Base-by-base conservation (phyloP, 2,797 vertebrate genomes). In the Scomberomorus guttatus region DNA sequence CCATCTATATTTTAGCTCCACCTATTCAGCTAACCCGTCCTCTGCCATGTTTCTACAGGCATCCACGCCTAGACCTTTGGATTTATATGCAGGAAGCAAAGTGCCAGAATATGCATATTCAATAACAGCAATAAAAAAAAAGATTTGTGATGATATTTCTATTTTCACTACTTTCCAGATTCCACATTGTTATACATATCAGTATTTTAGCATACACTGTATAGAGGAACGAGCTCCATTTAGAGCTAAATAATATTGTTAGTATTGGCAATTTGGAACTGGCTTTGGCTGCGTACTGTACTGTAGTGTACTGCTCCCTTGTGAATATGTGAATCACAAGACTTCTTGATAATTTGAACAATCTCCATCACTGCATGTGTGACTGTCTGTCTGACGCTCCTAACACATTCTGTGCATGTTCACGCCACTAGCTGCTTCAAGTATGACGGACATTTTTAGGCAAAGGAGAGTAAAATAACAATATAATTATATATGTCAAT, bases 1-100 rank as follows among this genome's bases (percentile, higher is more conserved):
- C 86, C 80, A 87, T 83, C 81, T 85, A 75, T 87, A 90, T 82
- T 86, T 87, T 83, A 80, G 70, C 86, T 79, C 78, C 63, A 84
- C 62, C 71, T 80, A 84, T 88, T 88, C 88, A 87, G 81, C 82
- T 50, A 71, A 75, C 63, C 59, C 14, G 34, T 86, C 74, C 71
- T 77, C 78, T 80, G 81, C 79, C 72, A 59, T 51, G 77, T 79
- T 74, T 77, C 52, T 57, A 51, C 75, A 83, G 72, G 63, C 73
- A 79, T 83, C 65, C 69, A 59, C 65, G 51, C 4, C 39, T 34
- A 25, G 42, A 32, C 54, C 39, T 17, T 46, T 22, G 39, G 32
- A 82, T 78, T 75, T 50, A 79, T 55, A 58, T 59, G 42, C 60
- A 70, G 52, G 18, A 13, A 34, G 42, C 20, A 27, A 62, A 71